Evolutionary conservation across 2,888 invertebrate species (phyloP).

Genomic region (Danaus chrysippus): DNA sequence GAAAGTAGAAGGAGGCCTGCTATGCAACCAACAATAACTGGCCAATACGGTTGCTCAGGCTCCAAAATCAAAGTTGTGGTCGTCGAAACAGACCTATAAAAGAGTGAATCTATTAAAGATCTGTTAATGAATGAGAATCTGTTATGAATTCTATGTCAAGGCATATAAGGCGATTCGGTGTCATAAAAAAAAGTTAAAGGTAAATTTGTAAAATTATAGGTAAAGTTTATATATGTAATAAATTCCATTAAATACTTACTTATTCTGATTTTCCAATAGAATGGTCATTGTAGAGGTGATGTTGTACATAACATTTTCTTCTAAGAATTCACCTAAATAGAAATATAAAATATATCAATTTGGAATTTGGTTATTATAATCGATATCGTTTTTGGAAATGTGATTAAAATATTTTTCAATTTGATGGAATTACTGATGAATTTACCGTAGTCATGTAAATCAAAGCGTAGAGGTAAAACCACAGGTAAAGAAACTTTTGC

Average conservation of each 20-base stretch:
- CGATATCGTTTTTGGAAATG: conserved; percentile 39
- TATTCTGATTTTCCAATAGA: conserved; percentile 32
- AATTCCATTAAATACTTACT: conserved; percentile 38
- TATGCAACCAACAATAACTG: conserved; percentile 48
- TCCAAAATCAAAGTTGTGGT: conserved; percentile 49
- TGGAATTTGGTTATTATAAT: not conserved
- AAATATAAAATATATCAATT: not conserved
- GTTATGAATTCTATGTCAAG: too few relatives aligned
- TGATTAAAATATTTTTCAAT: not conserved
- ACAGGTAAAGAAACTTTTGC: conserved; percentile 51
- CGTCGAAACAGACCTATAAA: conserved; percentile 37
- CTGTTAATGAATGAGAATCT: too few relatives aligned
- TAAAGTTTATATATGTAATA: not conserved
- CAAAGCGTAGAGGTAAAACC: conserved; percentile 45
- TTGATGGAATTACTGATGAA: conserved; percentile 34
- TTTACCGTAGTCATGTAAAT: conserved; percentile 52
- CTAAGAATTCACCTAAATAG: conserved; percentile 46
- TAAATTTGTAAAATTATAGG: not conserved
- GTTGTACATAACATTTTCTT: conserved; percentile 42
- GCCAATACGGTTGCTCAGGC: conserved; percentile 55
- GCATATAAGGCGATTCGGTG: conserved; percentile 28
- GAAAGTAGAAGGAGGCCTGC: conserved; percentile 51
- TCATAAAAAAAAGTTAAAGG: conserved; percentile 10
- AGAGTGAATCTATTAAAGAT: too few relatives aligned
- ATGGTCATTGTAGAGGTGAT: conserved; percentile 44